These are phyloP conservation scores for Aspidapion aeneum DNA, from an alignment of 2,888 invertebrate genomes.

Conservation along the genomic window DNA sequence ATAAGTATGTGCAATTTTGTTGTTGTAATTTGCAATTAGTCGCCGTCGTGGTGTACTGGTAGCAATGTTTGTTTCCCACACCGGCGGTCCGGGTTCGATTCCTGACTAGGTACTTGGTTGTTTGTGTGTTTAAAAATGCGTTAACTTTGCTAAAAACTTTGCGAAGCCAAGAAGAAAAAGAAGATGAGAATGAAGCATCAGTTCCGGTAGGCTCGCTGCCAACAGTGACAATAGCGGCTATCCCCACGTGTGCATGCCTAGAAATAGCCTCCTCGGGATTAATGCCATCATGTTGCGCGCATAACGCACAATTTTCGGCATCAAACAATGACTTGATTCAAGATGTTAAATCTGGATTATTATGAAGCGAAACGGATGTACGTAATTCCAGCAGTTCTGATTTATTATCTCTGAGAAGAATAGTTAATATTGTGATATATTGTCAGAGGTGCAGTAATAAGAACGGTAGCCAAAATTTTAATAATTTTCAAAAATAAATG, in stretches of 20 bases:
- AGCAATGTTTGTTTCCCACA: too few relatives aligned
- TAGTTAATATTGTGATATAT: not conserved
- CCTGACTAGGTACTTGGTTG: too few relatives aligned
- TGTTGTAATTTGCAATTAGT: too few relatives aligned
- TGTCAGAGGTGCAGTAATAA: too few relatives aligned
- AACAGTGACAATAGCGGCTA: slow-evolving; percentile 1
- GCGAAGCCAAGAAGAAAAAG: not conserved
- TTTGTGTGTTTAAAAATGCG: too few relatives aligned
- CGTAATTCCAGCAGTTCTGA: not conserved
- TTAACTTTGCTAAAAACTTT: too few relatives aligned
- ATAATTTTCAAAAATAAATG: too few relatives aligned
- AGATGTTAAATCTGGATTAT: not conserved
- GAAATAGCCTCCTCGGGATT: slow-evolving; percentile 1
- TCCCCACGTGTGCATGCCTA: slow-evolving; percentile 2
- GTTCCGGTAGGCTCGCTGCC: slow-evolving; percentile 4
- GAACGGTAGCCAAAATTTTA: too few relatives aligned
- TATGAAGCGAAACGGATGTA: not conserved
- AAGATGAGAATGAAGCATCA: not conserved
- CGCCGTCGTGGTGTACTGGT: too few relatives aligned
- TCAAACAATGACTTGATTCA: not conserved
- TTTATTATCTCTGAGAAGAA: not conserved
- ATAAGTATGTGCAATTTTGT: too few relatives aligned
- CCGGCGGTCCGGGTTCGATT: too few relatives aligned
- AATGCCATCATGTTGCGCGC: too few relatives aligned
- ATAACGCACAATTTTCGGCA: not conserved